phyloP scores from a whole-genome alignment of 2,113 vertebrate genomes.

The Heterochromis multidens region DNA sequence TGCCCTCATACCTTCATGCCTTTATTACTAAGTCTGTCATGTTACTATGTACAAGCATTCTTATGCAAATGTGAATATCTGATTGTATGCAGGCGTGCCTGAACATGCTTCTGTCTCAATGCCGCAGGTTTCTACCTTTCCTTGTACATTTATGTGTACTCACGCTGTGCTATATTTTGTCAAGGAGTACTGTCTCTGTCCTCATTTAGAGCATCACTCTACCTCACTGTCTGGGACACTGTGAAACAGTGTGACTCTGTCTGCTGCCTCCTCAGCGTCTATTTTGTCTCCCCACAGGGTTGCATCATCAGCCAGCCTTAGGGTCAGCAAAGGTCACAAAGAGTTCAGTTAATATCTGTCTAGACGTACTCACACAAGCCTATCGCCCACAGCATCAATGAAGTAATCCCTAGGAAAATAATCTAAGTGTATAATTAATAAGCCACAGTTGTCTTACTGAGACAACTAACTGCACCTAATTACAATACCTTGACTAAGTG shows the following conservation, averaged over 20 bases:
- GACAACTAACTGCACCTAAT: neutral
- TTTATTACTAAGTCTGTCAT: neutral
- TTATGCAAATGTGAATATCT: neutral
- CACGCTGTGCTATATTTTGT: neutral
- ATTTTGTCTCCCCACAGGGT: slow-evolving; percentile 28
- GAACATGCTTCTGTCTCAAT: neutral
- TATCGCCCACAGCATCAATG: neutral
- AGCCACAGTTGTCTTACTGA: neutral
- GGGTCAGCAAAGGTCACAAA: slow-evolving; percentile 46
- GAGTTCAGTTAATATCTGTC: slow-evolving; percentile 50
- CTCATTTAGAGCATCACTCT: slow-evolving; percentile 13
- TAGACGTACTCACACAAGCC: slow-evolving; percentile 23
- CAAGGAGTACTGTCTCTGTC: neutral
- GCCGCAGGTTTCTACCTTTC: neutral
- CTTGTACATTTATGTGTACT: neutral
- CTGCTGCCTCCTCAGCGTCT: slow-evolving; percentile 47
- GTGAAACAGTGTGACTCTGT: slow-evolving; percentile 38
- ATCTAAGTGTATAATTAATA: neutral
- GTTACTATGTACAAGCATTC: neutral
- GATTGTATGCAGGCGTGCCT: neutral
- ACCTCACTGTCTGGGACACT: slow-evolving; percentile 18
- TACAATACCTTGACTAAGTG: neutral
- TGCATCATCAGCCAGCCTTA: slow-evolving; percentile 34
- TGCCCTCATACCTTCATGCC: neutral
- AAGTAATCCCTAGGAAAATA: neutral